phyloP scores from a whole-genome alignment of 2,888 invertebrate genomes.

The Brachypalpus laphriformis region DNA sequence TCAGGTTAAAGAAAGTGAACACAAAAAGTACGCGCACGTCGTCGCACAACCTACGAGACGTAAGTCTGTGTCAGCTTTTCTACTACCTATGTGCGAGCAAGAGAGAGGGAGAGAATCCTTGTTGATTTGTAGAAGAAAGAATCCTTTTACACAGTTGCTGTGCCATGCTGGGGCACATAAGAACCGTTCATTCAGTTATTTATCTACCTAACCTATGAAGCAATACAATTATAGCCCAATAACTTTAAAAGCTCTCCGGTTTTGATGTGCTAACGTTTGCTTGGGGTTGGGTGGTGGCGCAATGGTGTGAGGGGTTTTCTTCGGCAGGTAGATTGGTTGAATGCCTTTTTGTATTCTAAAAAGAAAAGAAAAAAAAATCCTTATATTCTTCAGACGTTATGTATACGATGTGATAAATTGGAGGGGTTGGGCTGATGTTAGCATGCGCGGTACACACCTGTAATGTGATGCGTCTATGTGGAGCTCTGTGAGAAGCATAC shows the following conservation, averaged over 20 bases:
- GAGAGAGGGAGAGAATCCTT: conserved; percentile 68
- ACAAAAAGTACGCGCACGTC: conserved; percentile 73
- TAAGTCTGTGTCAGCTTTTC: background rate
- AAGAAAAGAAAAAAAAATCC: background rate
- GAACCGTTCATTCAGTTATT: conserved; percentile 72
- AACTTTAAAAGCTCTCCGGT: conserved; percentile 69
- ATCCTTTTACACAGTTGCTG: conserved; percentile 50
- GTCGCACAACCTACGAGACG: conserved; percentile 64
- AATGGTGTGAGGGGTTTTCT: conserved; percentile 73
- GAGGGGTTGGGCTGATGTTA: conserved; percentile 69
- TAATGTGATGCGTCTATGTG: conserved; percentile 67
- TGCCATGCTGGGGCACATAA: conserved; percentile 49
- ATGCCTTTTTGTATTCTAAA: conserved; percentile 60
- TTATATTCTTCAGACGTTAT: conserved; percentile 49
- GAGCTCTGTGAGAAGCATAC: conserved; percentile 19
- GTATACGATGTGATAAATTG: conserved; percentile 60
- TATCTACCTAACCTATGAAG: conserved; percentile 61
- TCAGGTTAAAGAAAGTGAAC: conserved; percentile 70
- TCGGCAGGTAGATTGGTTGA: conserved; percentile 83
- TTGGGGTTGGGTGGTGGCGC: conserved; percentile 38
- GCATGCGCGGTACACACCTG: conserved; percentile 73
- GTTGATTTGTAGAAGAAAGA: conserved; percentile 71
- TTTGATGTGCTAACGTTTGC: conserved; percentile 33
- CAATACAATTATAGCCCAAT: conserved; percentile 73
- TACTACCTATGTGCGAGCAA: conserved; percentile 5